Base-by-base conservation (phyloP, 2,113 vertebrate genomes). In the Poecile atricapillus region DNA sequence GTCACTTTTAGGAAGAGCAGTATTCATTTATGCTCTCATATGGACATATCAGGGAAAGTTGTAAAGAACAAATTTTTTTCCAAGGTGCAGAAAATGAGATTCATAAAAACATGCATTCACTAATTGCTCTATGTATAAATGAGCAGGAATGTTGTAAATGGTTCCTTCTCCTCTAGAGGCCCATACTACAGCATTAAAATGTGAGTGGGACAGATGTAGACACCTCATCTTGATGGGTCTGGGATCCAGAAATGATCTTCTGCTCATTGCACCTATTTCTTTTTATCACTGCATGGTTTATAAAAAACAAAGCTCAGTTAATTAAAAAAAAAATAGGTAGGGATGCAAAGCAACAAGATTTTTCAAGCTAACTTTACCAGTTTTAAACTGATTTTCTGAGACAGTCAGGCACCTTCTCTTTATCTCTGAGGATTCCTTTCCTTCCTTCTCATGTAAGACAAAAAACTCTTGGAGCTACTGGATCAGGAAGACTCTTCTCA, bases 31-130 rank as follows among this genome's bases (percentile, higher is more conserved):
- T 33, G 23, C 5, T 89, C 21, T 92, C 52, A 91, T 93, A 75
- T 62, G 41, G 46, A 53, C 39, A 75, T 75, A 93, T 49, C 73
- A 85, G 15, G 12, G 59, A 78, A 83, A 96, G n/a, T 19, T 84
- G 25, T 87, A 63, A 30, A 65, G 12, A 87, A 13, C 27, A 91
- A 90, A 70, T 93, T 95, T 85, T 79, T 97, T 90, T 53, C 75
- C 75, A 73, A 90, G 39, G 39, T 87, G 41, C 37, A 70, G 67
- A 90, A 94, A 93, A 92, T 83, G 31, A 69, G 41, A 25, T 68
- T 60, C 86, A 81, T 93, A 83, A 94, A 93, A 93, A 37, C 3
- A 2, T 81, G 41, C 22, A 64, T 91, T 67, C 22, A 52, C 44
- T 81, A 63, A 92, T 89, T 35, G 56, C 24, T 87, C 9, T 33